Evolutionary conservation across 2,113 vertebrate genomes (phyloP), one percentile per base, ranked within the genome.

Genomic region (Caloenas nicobarica): DNA sequence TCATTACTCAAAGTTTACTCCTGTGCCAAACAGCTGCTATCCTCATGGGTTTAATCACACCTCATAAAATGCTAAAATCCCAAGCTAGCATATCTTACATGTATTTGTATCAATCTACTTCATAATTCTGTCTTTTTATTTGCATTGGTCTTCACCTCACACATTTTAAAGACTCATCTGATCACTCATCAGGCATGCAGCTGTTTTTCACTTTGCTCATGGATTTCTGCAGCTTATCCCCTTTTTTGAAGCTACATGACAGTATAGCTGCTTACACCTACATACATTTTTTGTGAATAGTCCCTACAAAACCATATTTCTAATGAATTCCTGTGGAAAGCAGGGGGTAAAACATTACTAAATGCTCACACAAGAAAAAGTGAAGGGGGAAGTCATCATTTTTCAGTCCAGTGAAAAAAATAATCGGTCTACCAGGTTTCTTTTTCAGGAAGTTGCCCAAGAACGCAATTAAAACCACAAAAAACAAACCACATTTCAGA

Each of bases 391-490:
- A 50, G 38, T 79, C 11, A 66, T 91, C 11, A 66, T 91, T 95
- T 93, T 80, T 86, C 62, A 87, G 23, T 4, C 28, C 51, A 61
- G 19, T 29, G 10, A 34, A 51, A 46, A 17, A 69, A 64, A 12
- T 3, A 53, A 36, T 77, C 50, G 77, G 58, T 29, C 44, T 38
- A 51, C 65, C 57, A 71, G 86, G 86, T 91, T 96, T 88, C 79
- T 83, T 44, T 71, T 82, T 93, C 85, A 96, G 96, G 81, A 96
- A 97, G 84, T 88, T 90, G 71, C 68, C 54, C 62, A 74, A 83
- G 84, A 96, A 89, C 13, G 53, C 6, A 23, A 93, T 57, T 81
- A 70, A 82, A 86, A 50, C 85, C 92, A 96, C 88, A 86, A 88
- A 91, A 86, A 11, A 36, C 46, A 88, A 90, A 86, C 19, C 54